Percentiles rank a stretch among this genome's conserved stretches.
Evolutionary conservation across 2,888 invertebrate genomes (phyloP).

Genomic region (Glyphotaelius pellucidus): DNA sequence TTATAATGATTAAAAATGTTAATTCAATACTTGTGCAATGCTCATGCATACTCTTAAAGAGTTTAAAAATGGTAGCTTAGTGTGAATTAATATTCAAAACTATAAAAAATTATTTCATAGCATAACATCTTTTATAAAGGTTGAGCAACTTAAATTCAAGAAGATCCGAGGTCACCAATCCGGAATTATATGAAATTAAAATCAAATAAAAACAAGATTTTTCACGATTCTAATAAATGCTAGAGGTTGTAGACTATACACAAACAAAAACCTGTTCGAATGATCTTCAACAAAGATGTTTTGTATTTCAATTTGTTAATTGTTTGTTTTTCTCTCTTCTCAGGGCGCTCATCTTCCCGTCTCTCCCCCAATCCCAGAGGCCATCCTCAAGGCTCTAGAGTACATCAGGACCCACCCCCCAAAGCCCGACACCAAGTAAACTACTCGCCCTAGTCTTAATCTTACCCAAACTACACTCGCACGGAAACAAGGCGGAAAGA

Average conservation of each 20-base stretch:
- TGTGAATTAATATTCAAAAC: too few species aligned
- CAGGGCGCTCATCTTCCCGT: slow-evolving; percentile 69
- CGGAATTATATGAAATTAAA: not conserved
- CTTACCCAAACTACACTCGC: slow-evolving; percentile 27
- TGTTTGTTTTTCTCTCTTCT: not conserved
- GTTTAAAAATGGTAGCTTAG: too few species aligned
- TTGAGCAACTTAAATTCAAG: too few species aligned
- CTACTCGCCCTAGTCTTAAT: not conserved
- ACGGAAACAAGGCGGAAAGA: slow-evolving; percentile 12
- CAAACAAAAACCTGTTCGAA: not conserved
- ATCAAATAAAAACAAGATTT: not conserved
- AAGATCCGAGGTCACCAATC: not conserved
- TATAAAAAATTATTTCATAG: not conserved
- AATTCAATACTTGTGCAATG: too few species aligned
- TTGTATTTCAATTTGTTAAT: not conserved
- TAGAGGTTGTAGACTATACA: not conserved
- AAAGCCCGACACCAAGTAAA: slow-evolving; percentile 39
- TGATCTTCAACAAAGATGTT: not conserved
- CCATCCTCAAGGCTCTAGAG: slow-evolving; percentile 75
- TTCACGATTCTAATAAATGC: not conserved
- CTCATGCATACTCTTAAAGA: too few species aligned
- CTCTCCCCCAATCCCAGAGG: slow-evolving; percentile 74
- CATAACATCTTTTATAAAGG: not conserved
- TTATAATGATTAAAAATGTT: too few species aligned
- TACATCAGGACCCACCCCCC: slow-evolving; percentile 74